phyloP scores from a whole-genome alignment of 2,113 vertebrate species.

The Oreocharis arfaki region DNA sequence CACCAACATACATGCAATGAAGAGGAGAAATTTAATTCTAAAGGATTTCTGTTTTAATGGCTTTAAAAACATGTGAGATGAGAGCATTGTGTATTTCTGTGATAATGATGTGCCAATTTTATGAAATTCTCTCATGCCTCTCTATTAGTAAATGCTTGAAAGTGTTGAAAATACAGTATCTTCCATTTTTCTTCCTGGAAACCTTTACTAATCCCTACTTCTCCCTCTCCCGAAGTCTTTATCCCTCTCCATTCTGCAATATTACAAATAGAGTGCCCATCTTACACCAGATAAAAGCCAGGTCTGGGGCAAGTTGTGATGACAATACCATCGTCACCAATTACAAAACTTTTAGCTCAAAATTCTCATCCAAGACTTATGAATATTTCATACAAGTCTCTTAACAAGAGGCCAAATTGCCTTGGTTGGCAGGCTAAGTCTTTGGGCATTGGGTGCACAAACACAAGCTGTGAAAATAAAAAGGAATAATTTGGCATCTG shows the following conservation, averaged over 20 bases:
- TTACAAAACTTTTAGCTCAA: not conserved
- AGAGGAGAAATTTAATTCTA: not conserved
- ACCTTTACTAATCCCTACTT: not conserved
- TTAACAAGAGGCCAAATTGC: conserved; percentile 47
- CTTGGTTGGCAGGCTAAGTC: conserved; percentile 24
- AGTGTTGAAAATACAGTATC: not conserved
- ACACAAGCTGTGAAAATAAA: conserved; percentile 62
- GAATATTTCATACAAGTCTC: conserved; percentile 31
- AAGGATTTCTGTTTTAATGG: not conserved
- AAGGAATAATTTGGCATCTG: conserved; percentile 53
- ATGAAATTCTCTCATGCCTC: not conserved
- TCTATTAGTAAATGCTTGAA: not conserved
- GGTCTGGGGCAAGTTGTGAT: not conserved
- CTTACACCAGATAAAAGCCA: not conserved
- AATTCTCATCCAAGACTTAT: not conserved
- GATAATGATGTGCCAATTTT: not conserved
- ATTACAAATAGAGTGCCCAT: not conserved
- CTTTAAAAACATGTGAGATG: not conserved
- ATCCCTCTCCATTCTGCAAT: not conserved
- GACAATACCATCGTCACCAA: not conserved
- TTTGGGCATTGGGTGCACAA: conserved; percentile 25
- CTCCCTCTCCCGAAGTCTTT: not conserved
- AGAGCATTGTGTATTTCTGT: not conserved
- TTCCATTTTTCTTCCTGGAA: not conserved
- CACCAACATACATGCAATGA: not conserved